Conservation (phyloP, 2,113 vertebrate genomes). For the Oxyura jamaicensis region DNA sequence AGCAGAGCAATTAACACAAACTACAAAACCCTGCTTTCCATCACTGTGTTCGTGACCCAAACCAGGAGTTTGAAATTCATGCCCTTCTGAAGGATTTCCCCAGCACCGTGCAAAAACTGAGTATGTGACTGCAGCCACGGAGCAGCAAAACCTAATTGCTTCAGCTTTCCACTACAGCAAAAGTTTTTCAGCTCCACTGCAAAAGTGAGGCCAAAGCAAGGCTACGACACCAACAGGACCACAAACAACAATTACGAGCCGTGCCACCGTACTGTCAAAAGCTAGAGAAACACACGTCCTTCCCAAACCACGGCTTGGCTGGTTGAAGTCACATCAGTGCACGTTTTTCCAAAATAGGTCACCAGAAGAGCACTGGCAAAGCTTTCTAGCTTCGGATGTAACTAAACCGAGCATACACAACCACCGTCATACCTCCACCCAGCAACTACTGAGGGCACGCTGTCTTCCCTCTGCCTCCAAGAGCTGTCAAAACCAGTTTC, state of each 20-base stretch:
- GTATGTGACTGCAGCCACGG: not conserved
- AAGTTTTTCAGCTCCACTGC: not conserved
- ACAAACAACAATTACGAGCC: not conserved
- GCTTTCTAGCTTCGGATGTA: not conserved
- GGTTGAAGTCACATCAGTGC: not conserved
- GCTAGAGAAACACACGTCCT: accelerated
- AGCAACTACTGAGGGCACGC: not conserved
- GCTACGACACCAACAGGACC: not conserved
- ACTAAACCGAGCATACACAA: not conserved
- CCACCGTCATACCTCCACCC: accelerated
- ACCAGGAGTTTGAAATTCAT: accelerated
- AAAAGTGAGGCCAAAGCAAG: not conserved
- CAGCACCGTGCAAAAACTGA: not conserved
- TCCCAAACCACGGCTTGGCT: not conserved
- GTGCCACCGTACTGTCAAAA: not conserved
- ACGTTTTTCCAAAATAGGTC: not conserved
- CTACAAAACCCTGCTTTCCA: not conserved
- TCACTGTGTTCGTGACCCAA: not conserved
- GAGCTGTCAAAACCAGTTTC: not conserved
- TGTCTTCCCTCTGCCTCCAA: not conserved
- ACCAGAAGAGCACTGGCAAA: not conserved
- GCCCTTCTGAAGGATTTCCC: not conserved
- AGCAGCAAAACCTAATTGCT: not conserved
- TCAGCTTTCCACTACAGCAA: not conserved
- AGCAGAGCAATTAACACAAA: not conserved